Evolutionary conservation across 2,797 vertebrate genomes (phyloP).

Genomic region (Telmatherina bonti): DNA sequence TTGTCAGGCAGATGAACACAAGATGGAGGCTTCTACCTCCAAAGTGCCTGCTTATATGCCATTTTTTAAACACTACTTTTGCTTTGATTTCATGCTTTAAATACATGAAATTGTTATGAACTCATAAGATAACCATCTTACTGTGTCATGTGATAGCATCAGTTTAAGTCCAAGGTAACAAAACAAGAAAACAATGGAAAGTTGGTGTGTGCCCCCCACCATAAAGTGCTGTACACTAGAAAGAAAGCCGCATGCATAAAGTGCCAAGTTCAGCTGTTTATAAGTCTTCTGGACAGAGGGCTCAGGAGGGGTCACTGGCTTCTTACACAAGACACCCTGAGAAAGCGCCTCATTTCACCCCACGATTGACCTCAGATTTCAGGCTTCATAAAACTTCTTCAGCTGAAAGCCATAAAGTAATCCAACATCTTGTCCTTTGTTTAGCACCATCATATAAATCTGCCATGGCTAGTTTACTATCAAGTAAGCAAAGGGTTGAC

Average conservation of each 20-base stretch:
- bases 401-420: slow-evolving; percentile 61
- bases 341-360: slow-evolving; percentile 63
- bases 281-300: slow-evolving; percentile 57
- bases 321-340: slow-evolving; percentile 58
- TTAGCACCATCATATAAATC: slow-evolving; percentile 50
- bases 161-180: not conserved
- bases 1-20: slow-evolving; percentile 22
- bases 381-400: slow-evolving; percentile 62
- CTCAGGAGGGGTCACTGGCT: slow-evolving; percentile 45
- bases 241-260: slow-evolving; percentile 2
- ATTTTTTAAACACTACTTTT: slow-evolving; percentile 25
- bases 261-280: slow-evolving; percentile 22
- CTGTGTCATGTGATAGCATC: not conserved
- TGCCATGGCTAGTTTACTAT: slow-evolving; percentile 26
- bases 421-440: slow-evolving; percentile 40
- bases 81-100: slow-evolving; percentile 4
- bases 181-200: slow-evolving; percentile 15
- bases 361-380: slow-evolving; percentile 67
- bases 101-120: not conserved
- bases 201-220: not conserved
- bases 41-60: slow-evolving; percentile 17
- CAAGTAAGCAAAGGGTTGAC: slow-evolving; percentile 30
- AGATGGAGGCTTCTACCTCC: not conserved
- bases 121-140: not conserved
- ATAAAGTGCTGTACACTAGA: slow-evolving; percentile 14